Base-by-base conservation (phyloP, 2,888 invertebrate genomes). In the Drosophila subsilvestris region DNA sequence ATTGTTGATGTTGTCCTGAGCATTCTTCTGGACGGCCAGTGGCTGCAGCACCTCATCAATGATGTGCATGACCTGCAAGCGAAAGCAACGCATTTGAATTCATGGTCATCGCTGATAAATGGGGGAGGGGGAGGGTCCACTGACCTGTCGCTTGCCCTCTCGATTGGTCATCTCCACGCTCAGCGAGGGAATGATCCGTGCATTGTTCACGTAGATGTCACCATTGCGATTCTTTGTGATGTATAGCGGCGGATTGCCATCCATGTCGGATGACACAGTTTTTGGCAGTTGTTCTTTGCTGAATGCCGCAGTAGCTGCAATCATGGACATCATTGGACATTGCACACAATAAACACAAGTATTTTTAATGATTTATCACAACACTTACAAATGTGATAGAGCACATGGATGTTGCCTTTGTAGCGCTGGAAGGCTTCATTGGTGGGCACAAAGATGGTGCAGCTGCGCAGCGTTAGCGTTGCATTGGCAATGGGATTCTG, bases 401-500 rank as follows among this genome's bases (percentile, higher is more conserved):
- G 94, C 20, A 96, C 95, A 71, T 90, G 83, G 32, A 90, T 94
- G 69, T 93, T 93, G 1, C 93, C 94, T 72, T 93, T 93, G 92
- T 94, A 95, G 72, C 94, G 94, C 92, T 96, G 96, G 93, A 97
- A 97, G 66, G 97, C 97, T 78, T 95, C 94, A 92, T 98, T 97
- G 75, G 96, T 97, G 10, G 97, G 97, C 60, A 97, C 97, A 89
- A 98, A 98, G 67, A 98, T 93, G n/a, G 97, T 97, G 90, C 96
- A 95, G 89, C 95, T 94, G 75, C 96, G 94, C 90, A 94, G 94
- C 85, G 95, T 93, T 51, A 97, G 93, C 18, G 95, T 95, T 50
- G 94, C 93, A 89, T 96, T 96, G 45, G 96, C 96, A 55, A 96
- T 93, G 61, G 93, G 93, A 91, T 95, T 96, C 73, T 94, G 93